Percentiles rank a stretch among this genome's conserved stretches.
Evolutionary conservation across 53 echinoderm and acorn worm genomes (phyloP).

Genomic region (Holothuria scabra): DNA sequence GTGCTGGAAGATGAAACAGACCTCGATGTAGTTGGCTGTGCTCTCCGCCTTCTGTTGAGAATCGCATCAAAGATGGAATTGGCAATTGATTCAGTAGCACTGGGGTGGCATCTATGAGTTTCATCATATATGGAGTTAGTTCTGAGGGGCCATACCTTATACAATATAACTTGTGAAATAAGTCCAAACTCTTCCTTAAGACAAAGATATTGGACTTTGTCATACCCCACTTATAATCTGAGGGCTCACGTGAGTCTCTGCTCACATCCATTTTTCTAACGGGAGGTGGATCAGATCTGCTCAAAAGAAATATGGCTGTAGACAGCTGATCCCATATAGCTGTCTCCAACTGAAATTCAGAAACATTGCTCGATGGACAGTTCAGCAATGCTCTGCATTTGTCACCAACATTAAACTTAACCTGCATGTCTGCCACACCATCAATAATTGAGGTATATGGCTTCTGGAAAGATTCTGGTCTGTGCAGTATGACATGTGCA

Average conservation of each 20-base stretch:
- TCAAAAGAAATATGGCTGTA: not conserved
- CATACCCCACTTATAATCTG: not conserved
- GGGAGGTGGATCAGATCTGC: not conserved
- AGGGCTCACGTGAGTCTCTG: not conserved
- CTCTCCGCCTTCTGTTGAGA: not conserved
- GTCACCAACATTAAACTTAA: not conserved
- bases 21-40: not conserved
- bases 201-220: not conserved
- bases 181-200: not conserved
- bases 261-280: not conserved
- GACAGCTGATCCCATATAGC: not conserved
- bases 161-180: not conserved
- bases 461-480: not conserved
- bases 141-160: not conserved
- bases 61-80: not conserved
- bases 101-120: not conserved
- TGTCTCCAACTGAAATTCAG: not conserved
- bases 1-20: not conserved
- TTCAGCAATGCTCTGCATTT: not conserved
- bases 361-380: not conserved
- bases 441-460: not conserved
- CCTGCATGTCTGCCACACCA: not conserved
- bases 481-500: not conserved
- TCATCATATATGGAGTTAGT: not conserved
- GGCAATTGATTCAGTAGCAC: not conserved